Evolutionary conservation across 2,888 invertebrate species (phyloP).

Genomic region (Seira ritae): DNA sequence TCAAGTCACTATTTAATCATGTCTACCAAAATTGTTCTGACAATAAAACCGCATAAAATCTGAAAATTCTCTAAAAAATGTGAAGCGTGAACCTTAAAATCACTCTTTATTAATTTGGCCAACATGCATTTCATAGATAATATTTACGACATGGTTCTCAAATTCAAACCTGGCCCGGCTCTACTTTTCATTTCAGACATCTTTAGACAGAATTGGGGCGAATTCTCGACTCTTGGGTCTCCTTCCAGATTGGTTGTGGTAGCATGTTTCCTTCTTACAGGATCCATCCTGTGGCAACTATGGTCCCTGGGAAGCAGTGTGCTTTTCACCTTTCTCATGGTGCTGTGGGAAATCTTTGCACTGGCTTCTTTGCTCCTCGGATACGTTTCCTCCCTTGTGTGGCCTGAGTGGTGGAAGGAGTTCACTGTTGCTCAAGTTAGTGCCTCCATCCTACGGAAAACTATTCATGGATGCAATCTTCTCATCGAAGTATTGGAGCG

Average conservation of each 20-base stretch:
- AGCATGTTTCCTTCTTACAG: background rate
- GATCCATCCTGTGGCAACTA: background rate
- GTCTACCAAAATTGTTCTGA: too few relatives aligned
- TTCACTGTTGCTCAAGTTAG: background rate
- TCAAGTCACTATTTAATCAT: too few relatives aligned
- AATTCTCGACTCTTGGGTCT: background rate
- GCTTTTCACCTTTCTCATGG: background rate
- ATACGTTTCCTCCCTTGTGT: background rate
- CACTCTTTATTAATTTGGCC: too few relatives aligned
- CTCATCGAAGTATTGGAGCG: background rate
- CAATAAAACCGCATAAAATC: too few relatives aligned
- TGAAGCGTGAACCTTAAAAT: too few relatives aligned
- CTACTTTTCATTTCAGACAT: background rate
- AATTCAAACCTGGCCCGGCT: background rate
- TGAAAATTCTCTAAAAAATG: too few relatives aligned
- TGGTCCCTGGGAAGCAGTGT: background rate
- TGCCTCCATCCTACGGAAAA: background rate
- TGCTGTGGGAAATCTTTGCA: background rate
- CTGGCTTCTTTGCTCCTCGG: background rate
- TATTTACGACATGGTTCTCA: background rate
- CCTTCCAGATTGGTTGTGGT: background rate
- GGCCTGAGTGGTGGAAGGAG: background rate
- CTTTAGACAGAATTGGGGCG: background rate
- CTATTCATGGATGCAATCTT: background rate
- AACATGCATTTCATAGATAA: too few relatives aligned